Percentiles rank a stretch among this genome's conserved stretches.
phyloP scores from a whole-genome alignment of 2,888 invertebrate species.

The Nephrotoma flavescens region DNA sequence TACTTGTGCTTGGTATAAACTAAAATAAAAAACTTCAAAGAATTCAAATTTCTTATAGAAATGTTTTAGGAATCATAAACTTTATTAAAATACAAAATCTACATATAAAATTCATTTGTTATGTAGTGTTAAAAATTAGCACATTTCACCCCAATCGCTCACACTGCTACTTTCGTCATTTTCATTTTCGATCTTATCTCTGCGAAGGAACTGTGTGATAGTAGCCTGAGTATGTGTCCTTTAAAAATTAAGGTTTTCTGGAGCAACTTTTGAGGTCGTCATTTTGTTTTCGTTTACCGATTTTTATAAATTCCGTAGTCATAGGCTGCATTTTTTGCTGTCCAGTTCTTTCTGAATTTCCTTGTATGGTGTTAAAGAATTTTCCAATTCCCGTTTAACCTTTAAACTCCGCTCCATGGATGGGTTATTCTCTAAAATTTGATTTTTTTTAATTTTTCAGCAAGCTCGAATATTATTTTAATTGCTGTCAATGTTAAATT shows the following conservation, averaged over 20 bases:
- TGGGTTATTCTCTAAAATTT: background rate
- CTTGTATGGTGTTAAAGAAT: background rate
- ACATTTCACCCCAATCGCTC: too few relatives aligned
- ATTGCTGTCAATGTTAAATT: too few relatives aligned
- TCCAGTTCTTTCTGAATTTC: background rate
- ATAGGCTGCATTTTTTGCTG: background rate
- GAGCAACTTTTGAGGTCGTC: background rate
- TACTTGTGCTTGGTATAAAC: too few relatives aligned
- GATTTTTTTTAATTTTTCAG: too few relatives aligned
- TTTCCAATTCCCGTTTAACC: background rate
- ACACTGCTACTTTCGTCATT: too few relatives aligned
- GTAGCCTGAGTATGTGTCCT: background rate
- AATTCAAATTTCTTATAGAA: too few relatives aligned
- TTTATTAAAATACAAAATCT: too few relatives aligned
- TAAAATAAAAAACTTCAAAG: too few relatives aligned
- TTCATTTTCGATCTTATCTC: background rate
- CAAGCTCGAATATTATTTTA: too few relatives aligned
- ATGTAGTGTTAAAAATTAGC: too few relatives aligned
- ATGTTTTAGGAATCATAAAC: too few relatives aligned
- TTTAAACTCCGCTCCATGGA: background rate
- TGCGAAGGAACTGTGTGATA: background rate
- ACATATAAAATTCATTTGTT: too few relatives aligned
- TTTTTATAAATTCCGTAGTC: background rate
- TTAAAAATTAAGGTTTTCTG: background rate
- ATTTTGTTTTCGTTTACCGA: background rate